Conservation (phyloP, 2,888 invertebrate species). For the Pasiphila rectangulata region DNA sequence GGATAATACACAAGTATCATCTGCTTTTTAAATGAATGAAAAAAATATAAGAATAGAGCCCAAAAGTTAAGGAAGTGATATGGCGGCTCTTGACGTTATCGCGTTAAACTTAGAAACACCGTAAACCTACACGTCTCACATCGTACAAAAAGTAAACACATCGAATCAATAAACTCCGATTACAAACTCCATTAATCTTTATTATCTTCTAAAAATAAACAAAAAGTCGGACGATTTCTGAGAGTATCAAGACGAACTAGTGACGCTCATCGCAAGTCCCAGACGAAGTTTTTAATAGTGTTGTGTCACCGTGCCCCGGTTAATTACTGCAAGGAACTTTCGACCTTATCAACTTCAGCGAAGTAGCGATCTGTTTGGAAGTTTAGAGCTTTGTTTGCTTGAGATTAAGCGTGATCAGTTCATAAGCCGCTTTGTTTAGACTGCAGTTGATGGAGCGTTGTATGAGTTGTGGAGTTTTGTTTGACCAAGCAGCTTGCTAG, state of each 20-base stretch:
- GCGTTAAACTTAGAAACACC: too few species aligned
- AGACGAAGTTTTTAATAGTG: constrained; percentile 46
- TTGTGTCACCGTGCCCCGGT: constrained; percentile 39
- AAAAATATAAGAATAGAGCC: too few species aligned
- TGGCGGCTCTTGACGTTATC: too few species aligned
- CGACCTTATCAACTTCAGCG: constrained; percentile 22
- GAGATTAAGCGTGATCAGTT: constrained; percentile 20
- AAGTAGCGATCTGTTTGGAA: constrained; percentile 8
- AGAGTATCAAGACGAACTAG: background rate
- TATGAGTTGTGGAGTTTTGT: too few species aligned
- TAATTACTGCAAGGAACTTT: constrained; percentile 41
- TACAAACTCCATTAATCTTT: background rate
- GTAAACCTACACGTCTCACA: too few species aligned
- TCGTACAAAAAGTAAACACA: too few species aligned
- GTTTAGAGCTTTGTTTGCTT: constrained; percentile 18
- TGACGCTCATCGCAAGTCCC: constrained; percentile 12
- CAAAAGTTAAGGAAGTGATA: too few species aligned
- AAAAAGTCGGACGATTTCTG: background rate
- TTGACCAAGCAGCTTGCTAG: too few species aligned
- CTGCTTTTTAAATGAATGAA: too few species aligned
- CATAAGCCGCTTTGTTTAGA: constrained; percentile 12
- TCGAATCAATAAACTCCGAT: background rate
- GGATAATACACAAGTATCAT: too few species aligned
- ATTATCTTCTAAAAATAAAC: background rate
- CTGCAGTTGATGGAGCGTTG: constrained; percentile 16